phyloP scores from a whole-genome alignment of 1,140 invertebrate species.

The Listronotus bonariensis region DNA sequence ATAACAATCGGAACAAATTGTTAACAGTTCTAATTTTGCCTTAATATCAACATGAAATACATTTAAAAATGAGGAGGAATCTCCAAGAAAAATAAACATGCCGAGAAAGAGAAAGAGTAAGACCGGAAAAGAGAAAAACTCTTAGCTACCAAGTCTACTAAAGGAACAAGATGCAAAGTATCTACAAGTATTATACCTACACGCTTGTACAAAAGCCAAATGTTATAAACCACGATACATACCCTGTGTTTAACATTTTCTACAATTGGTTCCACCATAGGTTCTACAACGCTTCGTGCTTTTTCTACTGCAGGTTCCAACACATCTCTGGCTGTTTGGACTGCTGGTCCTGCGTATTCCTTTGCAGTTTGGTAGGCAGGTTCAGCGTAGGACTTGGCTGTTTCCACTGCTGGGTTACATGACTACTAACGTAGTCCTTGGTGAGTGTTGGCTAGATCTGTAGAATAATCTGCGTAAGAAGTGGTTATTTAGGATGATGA shows the following conservation, averaged over 20 bases:
- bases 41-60: too few relatives aligned
- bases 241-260: slow-evolving; percentile 45
- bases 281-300: slow-evolving; percentile 42
- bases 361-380: slow-evolving; percentile 47
- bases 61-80: too few relatives aligned
- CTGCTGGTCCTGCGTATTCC: slow-evolving; percentile 37
- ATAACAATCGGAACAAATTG: too few relatives aligned
- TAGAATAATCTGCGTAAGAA: slow-evolving; percentile 48
- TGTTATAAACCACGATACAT: too few relatives aligned
- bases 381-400: slow-evolving; percentile 38
- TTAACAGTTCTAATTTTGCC: too few relatives aligned
- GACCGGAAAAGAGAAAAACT: too few relatives aligned
- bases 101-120: too few relatives aligned
- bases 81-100: too few relatives aligned
- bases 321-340: slow-evolving; percentile 46
- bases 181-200: too few relatives aligned
- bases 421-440: slow-evolving; percentile 61
- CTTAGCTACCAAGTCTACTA: too few relatives aligned
- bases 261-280: slow-evolving; percentile 42
- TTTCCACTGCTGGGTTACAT: slow-evolving; percentile 47
- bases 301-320: slow-evolving; percentile 45
- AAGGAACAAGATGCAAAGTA: too few relatives aligned
- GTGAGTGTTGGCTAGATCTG: slow-evolving; percentile 64
- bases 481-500: slow-evolving; percentile 31
- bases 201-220: too few relatives aligned